These are phyloP conservation scores for Percina caprodes DNA, from an alignment of 2,113 vertebrate species.

Conservation along the genomic window DNA sequence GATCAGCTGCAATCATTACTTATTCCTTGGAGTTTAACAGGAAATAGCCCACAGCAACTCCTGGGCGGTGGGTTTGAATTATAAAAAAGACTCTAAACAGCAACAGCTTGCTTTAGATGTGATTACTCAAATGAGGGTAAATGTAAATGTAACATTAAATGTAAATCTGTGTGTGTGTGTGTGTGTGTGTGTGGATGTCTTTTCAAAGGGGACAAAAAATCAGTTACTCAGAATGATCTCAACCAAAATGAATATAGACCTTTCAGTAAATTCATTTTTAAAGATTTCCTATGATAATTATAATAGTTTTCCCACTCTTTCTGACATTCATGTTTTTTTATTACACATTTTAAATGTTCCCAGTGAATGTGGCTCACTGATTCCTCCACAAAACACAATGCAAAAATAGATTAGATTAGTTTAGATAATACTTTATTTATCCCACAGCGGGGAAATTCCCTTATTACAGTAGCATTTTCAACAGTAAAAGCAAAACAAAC, in stretches of 20 bases:
- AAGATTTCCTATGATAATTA: not conserved
- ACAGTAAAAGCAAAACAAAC: too few species aligned
- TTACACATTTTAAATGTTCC: conserved; percentile 5
- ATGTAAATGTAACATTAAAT: not conserved
- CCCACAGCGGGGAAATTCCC: too few species aligned
- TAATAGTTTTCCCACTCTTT: conserved; percentile 1
- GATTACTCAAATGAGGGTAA: conserved; percentile 24
- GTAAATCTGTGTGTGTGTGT: not conserved
- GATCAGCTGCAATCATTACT: conserved; percentile 73
- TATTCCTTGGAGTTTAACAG: conserved; percentile 62
- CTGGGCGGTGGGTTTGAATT: conserved; percentile 43
- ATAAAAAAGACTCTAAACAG: conserved; percentile 29
- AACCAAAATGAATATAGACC: not conserved
- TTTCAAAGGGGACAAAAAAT: not conserved
- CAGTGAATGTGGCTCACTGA: not conserved
- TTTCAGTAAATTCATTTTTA: not conserved
- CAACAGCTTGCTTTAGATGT: conserved; percentile 40
- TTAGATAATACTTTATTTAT: too few species aligned
- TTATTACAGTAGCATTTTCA: too few species aligned
- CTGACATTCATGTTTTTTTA: not conserved
- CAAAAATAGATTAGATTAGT: too few species aligned
- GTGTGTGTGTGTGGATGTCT: not conserved
- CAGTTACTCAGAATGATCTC: not conserved
- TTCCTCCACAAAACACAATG: not conserved
- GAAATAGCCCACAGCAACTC: conserved; percentile 56